Conservation (phyloP, 2,888 invertebrate species). For the Craniophora ligustri region DNA sequence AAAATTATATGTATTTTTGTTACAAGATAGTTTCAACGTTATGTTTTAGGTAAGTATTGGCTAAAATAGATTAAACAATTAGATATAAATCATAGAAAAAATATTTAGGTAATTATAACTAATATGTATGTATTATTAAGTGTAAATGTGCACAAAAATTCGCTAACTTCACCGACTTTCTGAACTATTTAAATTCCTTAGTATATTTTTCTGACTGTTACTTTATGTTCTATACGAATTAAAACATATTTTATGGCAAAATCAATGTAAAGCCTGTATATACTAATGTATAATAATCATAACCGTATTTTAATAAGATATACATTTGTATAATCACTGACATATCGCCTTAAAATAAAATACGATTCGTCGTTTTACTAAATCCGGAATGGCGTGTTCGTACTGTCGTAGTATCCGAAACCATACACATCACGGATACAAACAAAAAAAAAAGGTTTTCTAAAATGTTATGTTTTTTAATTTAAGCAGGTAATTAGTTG, state of each 20-base stretch:
- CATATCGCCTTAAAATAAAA: constrained; percentile 24
- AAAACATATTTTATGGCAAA: background rate
- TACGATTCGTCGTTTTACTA: constrained; percentile 17
- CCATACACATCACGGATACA: constrained; percentile 5
- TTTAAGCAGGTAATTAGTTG: background rate
- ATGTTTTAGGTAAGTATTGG: too few species aligned
- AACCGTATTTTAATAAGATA: too few species aligned
- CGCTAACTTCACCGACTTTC: too few species aligned
- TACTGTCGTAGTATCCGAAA: constrained; percentile 7
- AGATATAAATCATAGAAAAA: too few species aligned
- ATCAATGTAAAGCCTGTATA: background rate
- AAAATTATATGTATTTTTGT: too few species aligned
- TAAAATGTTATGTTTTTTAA: background rate
- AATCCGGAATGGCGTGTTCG: constrained; percentile 27
- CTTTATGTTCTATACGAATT: background rate
- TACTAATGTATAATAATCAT: background rate
- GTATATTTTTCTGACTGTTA: too few species aligned
- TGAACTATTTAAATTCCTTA: too few species aligned
- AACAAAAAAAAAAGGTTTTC: background rate
- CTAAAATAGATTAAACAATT: too few species aligned
- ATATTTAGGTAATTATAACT: background rate
- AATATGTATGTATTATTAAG: background rate
- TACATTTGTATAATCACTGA: constrained; percentile 3
- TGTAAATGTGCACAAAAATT: background rate
- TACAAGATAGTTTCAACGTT: too few species aligned